Conservation (phyloP, 1,140 invertebrate species). For the Notospermus geniculatus region DNA sequence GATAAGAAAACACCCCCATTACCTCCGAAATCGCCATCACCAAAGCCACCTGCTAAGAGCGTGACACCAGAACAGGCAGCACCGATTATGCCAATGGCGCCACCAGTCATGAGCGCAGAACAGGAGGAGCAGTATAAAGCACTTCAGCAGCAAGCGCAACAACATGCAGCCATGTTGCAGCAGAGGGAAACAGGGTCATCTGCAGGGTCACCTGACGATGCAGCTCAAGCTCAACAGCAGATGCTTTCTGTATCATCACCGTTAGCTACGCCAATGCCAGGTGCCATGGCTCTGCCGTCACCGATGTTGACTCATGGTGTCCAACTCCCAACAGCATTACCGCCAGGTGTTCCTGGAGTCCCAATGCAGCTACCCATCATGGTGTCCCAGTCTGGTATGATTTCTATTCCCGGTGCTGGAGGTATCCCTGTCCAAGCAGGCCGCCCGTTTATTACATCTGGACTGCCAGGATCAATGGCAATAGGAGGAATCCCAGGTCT, state of each 20-base stretch:
- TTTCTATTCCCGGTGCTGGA: neutral
- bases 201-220: neutral
- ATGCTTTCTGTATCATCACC: neutral
- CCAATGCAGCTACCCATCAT: neutral
- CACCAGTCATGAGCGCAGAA: constrained; percentile 5
- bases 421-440: constrained; percentile 6
- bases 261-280: neutral
- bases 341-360: neutral
- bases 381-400: neutral
- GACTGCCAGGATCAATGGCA: neutral
- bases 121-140: constrained; percentile 6
- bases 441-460: neutral
- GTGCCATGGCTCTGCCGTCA: neutral
- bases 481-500: neutral
- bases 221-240: neutral
- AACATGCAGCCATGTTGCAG: constrained; percentile 8
- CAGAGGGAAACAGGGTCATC: neutral
- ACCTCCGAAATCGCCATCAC: neutral
- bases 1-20: constrained; percentile 4
- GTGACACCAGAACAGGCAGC: neutral
- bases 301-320: neutral
- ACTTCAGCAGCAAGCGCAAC: neutral
- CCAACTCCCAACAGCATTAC: neutral
- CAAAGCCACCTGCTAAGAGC: neutral
- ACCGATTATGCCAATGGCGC: constrained; percentile 6